These are phyloP conservation scores for Cavia porcellus DNA, from an alignment of 2,113 vertebrate species.

Conservation along the genomic window DNA sequence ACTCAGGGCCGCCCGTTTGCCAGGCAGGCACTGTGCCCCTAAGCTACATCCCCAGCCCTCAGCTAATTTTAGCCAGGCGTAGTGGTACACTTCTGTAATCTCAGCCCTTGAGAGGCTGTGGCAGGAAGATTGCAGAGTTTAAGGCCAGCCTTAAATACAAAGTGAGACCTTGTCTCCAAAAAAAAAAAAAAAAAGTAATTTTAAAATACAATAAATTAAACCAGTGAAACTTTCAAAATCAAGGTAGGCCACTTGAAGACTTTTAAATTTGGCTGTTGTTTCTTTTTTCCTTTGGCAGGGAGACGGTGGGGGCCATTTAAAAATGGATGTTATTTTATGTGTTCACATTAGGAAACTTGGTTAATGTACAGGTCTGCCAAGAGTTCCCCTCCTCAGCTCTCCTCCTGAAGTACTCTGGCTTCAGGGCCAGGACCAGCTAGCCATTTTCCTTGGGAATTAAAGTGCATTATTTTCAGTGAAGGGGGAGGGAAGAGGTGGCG, in stretches of 20 bases:
- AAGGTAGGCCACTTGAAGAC: conserved; percentile 68
- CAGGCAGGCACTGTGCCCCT: neutral
- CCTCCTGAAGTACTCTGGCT: conserved; percentile 79
- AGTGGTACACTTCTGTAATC: neutral
- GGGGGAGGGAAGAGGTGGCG: conserved; percentile 78
- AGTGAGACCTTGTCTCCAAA: neutral
- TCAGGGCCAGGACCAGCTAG: conserved; percentile 63
- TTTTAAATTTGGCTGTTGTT: conserved; percentile 58
- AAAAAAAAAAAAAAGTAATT: neutral
- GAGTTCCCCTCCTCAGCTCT: conserved; percentile 64
- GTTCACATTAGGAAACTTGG: conserved; percentile 51
- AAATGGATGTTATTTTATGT: conserved; percentile 5
- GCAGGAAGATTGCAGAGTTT: neutral
- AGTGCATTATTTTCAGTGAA: conserved; percentile 88
- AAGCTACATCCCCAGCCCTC: neutral
- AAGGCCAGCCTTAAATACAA: neutral
- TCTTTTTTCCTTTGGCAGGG: conserved; percentile 78
- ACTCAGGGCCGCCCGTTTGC: neutral
- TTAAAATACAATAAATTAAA: neutral
- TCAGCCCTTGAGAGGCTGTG: neutral
- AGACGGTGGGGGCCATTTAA: conserved; percentile 56
- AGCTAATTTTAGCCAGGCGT: conserved; percentile 52
- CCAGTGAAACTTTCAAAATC: conserved; percentile 56
- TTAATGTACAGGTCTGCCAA: conserved; percentile 52
- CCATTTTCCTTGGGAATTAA: conserved; percentile 84